Percentiles rank a stretch among this genome's conserved stretches.
phyloP scores from a whole-genome alignment of 2,797 vertebrate species.

The Sebastes nivosus region DNA sequence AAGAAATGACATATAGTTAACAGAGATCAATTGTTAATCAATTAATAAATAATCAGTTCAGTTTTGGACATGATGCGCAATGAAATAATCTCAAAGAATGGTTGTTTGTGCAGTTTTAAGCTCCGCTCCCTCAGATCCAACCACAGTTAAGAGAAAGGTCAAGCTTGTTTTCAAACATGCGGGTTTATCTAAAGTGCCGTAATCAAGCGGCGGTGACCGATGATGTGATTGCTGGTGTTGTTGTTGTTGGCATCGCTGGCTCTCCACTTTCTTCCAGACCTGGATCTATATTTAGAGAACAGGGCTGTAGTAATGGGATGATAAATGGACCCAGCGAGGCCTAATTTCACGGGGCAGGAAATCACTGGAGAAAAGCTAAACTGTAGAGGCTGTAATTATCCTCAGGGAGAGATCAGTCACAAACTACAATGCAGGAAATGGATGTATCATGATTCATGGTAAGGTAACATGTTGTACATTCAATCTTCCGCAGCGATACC shows the following conservation, averaged over 20 bases:
- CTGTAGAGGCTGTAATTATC: constrained; percentile 78
- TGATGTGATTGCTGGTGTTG: constrained; percentile 62
- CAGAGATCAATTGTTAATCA: background rate
- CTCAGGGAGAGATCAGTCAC: constrained; percentile 76
- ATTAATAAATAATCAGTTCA: background rate
- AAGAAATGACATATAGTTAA: background rate
- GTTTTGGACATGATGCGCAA: background rate
- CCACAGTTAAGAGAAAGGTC: constrained; percentile 26
- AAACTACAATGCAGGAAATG: constrained; percentile 69
- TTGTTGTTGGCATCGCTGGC: constrained; percentile 55
- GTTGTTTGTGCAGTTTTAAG: background rate
- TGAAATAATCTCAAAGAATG: background rate
- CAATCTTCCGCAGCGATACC: constrained; percentile 38
- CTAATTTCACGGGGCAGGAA: constrained; percentile 81
- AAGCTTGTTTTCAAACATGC: constrained; percentile 49
- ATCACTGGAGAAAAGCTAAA: constrained; percentile 79
- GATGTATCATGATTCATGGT: constrained; percentile 62
- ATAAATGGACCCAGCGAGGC: constrained; percentile 77
- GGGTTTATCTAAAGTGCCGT: constrained; percentile 60
- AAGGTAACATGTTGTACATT: constrained; percentile 52
- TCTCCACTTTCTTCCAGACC: constrained; percentile 51
- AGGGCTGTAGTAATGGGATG: constrained; percentile 75
- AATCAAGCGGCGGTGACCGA: constrained; percentile 60
- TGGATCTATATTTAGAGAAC: constrained; percentile 77
- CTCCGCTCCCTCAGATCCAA: background rate